Evolutionary conservation across 2,113 vertebrate species (phyloP), one percentile per base, ranked within the genome.

Genomic region (Morone saxatilis): DNA sequence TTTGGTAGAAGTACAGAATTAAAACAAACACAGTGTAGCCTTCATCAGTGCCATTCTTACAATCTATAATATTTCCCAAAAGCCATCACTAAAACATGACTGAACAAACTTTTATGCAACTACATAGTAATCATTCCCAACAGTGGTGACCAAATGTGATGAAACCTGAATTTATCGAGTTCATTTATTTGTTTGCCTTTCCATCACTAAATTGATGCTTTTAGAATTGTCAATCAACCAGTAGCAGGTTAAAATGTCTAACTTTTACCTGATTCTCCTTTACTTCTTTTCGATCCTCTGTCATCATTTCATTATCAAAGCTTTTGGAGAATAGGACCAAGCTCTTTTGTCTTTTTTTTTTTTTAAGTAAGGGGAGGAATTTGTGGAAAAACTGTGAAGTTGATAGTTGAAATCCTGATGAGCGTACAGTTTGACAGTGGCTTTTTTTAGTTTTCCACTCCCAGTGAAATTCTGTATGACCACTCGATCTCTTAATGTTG

Each of bases 81-180:
- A 71, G 36, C 41, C 54, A 71, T 63, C 22, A 40, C 22, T 54
- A 16, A 75, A 75, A 61, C 31, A 53, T 14, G 59, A 81, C 65
- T 70, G 7, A 60, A 36, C 2, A 9, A 41, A 20, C 63, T 48
- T 1, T 67, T 81, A 60, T 40, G 1, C 84, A 22, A 48, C 57
- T 19, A 12, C 43, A 54, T 57, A 20, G 13, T 63, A 68, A 77
- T 80, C 87, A 88, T 91, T 91, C 72, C 85, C 66, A 53, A 16
- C 14, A 50, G 56, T 41, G 51, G 20, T 80, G 83, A 91, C 70
- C 85, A 80, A 80, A 59, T 83, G 40, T 36, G 56, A 72, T 57
- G 22, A 60, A 1, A 43, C 79, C 53, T 67, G 57, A 47, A 43
- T 78, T 59, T 54, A 66, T 61, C 19, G 48, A 51, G 56, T 50